phyloP scores from a whole-genome alignment of 92 coral and sea anemone genomes.

The Paragorgia papillata region DNA sequence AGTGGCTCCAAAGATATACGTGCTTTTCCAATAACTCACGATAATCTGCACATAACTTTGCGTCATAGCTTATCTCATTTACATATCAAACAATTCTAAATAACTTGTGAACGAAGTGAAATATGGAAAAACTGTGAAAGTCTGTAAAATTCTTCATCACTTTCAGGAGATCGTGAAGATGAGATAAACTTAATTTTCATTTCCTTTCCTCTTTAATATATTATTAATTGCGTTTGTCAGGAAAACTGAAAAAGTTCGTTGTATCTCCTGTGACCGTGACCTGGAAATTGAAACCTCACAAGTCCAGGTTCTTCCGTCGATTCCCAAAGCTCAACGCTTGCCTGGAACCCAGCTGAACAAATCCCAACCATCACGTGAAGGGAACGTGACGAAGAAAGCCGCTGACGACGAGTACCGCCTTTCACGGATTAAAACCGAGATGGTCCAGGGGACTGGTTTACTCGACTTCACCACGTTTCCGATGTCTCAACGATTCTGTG shows the following conservation, averaged over 20 bases:
- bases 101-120: no score
- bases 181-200: no score
- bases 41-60: no score
- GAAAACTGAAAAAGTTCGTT: conserved; percentile 79
- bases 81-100: no score
- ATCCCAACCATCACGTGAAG: conserved; percentile 73
- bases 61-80: no score
- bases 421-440: conserved; percentile 76
- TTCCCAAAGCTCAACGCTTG: conserved; percentile 80
- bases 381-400: conserved; percentile 69
- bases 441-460: conserved; percentile 84
- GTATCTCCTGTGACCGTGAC: conserved; percentile 92
- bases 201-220: no score
- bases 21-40: no score
- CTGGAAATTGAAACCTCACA: conserved; percentile 62
- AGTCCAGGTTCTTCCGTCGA: conserved; percentile 9
- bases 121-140: no score
- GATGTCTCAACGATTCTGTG: conserved; percentile 92
- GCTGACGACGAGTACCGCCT: conserved; percentile 88
- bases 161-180: no score
- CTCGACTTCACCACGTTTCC: conserved; percentile 79
- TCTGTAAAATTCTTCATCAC: no score
- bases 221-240: conserved; percentile 33
- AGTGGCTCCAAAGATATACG: no score
- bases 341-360: conserved; percentile 79